phyloP scores from a whole-genome alignment of 1,140 invertebrate species.

The Magallana ariakensis region DNA sequence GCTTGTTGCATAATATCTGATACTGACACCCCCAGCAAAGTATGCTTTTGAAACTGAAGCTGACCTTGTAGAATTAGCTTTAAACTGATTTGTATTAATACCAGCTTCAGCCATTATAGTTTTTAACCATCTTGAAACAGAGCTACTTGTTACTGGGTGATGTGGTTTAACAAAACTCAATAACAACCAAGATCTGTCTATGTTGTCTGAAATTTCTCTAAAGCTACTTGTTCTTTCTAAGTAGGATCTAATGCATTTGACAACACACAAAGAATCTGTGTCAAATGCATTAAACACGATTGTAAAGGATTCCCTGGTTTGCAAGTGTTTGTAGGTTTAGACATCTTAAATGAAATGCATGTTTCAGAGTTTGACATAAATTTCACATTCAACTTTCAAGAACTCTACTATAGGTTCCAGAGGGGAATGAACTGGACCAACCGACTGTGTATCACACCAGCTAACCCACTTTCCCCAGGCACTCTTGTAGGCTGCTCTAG shows the following conservation, averaged over 20 bases:
- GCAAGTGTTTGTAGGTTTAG: slow-evolving; percentile 39
- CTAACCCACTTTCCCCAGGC: slow-evolving; percentile 28
- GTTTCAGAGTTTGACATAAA: slow-evolving; percentile 10
- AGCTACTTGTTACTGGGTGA: slow-evolving; percentile 8
- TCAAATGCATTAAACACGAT: slow-evolving; percentile 33
- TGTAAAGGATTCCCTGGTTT: slow-evolving; percentile 1
- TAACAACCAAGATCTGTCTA: slow-evolving; percentile 7
- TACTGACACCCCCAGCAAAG: neutral
- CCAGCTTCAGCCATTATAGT: slow-evolving; percentile 9
- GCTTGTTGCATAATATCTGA: slow-evolving; percentile 1
- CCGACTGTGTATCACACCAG: slow-evolving; percentile 26
- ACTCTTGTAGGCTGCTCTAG: slow-evolving; percentile 2
- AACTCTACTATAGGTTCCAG: slow-evolving; percentile 13
- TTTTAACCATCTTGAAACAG: slow-evolving; percentile 37
- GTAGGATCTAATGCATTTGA: slow-evolving; percentile 30
- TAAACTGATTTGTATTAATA: neutral
- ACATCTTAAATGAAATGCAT: slow-evolving; percentile 14
- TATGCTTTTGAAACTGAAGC: slow-evolving; percentile 31
- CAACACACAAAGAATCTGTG: neutral
- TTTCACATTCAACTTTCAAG: neutral
- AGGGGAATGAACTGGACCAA: slow-evolving; percentile 3
- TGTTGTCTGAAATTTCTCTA: neutral
- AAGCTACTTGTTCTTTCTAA: neutral
- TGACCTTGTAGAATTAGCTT: slow-evolving; percentile 28
- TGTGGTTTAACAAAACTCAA: slow-evolving; percentile 41